Evolutionary conservation across 1,140 invertebrate genomes (phyloP).

Genomic region (Ylistrum balloti): DNA sequence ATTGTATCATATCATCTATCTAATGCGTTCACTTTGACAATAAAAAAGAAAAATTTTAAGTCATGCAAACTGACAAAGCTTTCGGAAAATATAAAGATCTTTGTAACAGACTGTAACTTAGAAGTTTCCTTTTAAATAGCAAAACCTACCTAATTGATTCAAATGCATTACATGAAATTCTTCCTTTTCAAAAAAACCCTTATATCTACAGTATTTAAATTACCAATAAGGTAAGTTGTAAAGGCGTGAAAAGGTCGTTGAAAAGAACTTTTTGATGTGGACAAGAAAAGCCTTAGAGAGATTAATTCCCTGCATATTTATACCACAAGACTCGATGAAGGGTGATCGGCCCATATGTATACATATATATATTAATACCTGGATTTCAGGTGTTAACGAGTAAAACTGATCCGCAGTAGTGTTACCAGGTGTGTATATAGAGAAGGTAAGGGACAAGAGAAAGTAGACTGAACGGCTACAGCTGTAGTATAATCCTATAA

Average conservation of each 20-base stretch:
- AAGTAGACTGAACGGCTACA: not conserved
- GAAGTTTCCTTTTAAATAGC: constrained; percentile 29
- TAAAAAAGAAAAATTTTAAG: not conserved
- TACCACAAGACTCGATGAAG: not conserved
- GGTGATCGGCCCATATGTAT: not conserved
- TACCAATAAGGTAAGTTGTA: not conserved
- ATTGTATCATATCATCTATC: too few relatives aligned
- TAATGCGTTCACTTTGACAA: too few relatives aligned
- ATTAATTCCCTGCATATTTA: constrained; percentile 29
- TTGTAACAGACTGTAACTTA: not conserved
- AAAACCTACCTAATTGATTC: not conserved
- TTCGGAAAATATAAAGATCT: not conserved
- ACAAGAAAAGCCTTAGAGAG: constrained; percentile 26
- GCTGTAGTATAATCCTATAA: not conserved
- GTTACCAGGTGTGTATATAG: constrained; percentile 26
- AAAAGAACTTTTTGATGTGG: constrained; percentile 28
- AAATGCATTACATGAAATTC: constrained; percentile 9
- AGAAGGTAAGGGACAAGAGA: not conserved
- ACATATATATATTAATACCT: not conserved
- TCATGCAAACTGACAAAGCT: not conserved
- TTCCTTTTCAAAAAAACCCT: not conserved
- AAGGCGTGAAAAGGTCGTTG: not conserved
- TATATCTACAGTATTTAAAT: constrained; percentile 14
- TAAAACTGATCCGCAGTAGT: constrained; percentile 11
- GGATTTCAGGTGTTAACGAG: not conserved